Conservation (phyloP, 2,888 invertebrate genomes). For the Orgyia antiqua region DNA sequence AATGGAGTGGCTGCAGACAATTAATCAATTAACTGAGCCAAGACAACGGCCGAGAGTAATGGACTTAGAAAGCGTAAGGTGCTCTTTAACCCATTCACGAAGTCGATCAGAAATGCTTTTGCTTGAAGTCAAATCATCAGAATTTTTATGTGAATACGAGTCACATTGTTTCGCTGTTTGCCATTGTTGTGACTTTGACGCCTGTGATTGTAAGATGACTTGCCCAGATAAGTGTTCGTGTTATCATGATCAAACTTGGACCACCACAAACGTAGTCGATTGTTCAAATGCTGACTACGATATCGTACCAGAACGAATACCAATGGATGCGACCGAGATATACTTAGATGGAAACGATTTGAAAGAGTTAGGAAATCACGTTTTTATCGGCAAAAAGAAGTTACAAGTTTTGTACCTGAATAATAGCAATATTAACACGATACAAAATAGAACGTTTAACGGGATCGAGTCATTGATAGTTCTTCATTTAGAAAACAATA, state of each 20-base stretch:
- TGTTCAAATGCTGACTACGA: conserved; percentile 87
- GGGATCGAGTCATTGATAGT: conserved; percentile 85
- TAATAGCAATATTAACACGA: conserved; percentile 85
- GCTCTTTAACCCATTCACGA: conserved; percentile 84
- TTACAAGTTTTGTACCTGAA: conserved; percentile 87
- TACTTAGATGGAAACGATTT: conserved; percentile 90
- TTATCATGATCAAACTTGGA: conserved; percentile 92
- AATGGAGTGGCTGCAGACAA: conserved; percentile 91
- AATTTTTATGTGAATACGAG: conserved; percentile 89
- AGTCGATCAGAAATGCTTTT: conserved; percentile 80
- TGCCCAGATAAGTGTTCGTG: conserved; percentile 92
- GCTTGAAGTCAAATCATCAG: conserved; percentile 83
- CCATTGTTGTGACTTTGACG: conserved; percentile 94
- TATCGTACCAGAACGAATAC: conserved; percentile 87
- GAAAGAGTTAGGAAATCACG: conserved; percentile 88
- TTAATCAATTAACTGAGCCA: conserved; percentile 85
- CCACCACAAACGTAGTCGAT: conserved; percentile 87
- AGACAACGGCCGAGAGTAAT: conserved; percentile 87
- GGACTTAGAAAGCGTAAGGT: conserved; percentile 88
- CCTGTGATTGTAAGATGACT: conserved; percentile 94
- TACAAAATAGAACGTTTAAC: conserved; percentile 90
- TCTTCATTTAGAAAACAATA: conserved; percentile 87
- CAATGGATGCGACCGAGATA: conserved; percentile 93
- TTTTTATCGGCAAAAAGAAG: conserved; percentile 91
- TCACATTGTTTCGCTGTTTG: conserved; percentile 91